Evolutionary conservation across 2,888 invertebrate genomes (phyloP).

Genomic region (Nephrotoma flavescens): DNA sequence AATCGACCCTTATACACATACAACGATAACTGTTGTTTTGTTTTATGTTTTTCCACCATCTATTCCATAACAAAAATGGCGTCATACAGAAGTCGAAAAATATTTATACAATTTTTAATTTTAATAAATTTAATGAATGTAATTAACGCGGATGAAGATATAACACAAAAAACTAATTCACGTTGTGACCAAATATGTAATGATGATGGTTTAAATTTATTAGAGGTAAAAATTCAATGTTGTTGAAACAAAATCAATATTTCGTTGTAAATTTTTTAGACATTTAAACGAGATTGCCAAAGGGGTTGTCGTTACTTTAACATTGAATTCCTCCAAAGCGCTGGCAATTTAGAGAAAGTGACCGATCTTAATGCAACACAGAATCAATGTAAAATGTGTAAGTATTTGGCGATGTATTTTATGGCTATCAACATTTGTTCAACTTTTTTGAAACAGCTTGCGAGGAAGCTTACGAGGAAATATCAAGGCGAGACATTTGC

Average conservation of each 20-base stretch:
- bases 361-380: constrained; percentile 7
- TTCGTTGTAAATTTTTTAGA: not conserved
- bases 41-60: not conserved
- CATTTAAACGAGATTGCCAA: constrained; percentile 7
- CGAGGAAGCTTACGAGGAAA: constrained; percentile 6
- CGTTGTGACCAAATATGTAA: constrained; percentile 8
- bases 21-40: not conserved
- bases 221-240: not conserved
- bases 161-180: not conserved
- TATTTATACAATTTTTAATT: not conserved
- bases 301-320: constrained; percentile 10
- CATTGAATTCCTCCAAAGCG: constrained; percentile 8
- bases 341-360: constrained; percentile 6
- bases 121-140: not conserved
- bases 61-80: not conserved
- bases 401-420: not conserved
- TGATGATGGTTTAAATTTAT: constrained; percentile 4
- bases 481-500: constrained; percentile 5
- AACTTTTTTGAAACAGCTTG: constrained; percentile 1
- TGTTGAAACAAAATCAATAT: not conserved
- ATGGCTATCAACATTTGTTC: not conserved
- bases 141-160: not conserved
- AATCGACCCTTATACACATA: not conserved
- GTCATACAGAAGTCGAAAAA: not conserved
- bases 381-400: constrained; percentile 8